Evolutionary conservation across 2,888 invertebrate species (phyloP).

Genomic region (Anticlea derivata): DNA sequence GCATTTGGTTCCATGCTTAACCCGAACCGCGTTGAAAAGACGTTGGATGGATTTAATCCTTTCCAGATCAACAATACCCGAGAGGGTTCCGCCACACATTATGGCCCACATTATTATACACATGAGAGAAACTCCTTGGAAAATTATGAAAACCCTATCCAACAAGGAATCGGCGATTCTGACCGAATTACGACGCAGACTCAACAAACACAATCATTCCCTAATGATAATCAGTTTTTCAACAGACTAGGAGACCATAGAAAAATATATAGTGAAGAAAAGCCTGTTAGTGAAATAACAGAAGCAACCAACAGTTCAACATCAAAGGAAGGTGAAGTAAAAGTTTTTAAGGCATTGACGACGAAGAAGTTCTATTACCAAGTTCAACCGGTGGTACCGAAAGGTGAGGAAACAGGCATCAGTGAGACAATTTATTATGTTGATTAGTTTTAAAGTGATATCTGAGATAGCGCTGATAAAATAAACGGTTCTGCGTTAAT

Average conservation of each 20-base stretch:
- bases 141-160: no score
- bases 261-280: no score
- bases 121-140: no score
- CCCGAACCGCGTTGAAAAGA: not conserved
- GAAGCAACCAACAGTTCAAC: not conserved
- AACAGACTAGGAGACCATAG: no score
- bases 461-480: not conserved
- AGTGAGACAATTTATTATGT: conserved; percentile 46
- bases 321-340: not conserved
- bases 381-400: conserved; percentile 49
- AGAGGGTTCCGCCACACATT: not conserved
- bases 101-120: no score
- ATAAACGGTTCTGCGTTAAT: no score
- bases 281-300: no score
- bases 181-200: no score
- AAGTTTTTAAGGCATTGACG: conserved; percentile 10
- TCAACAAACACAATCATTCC: no score
- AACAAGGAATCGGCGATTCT: no score
- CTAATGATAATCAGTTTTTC: no score
- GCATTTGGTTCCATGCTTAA: conserved; percentile 6
- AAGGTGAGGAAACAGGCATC: conserved; percentile 35
- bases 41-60: conserved; percentile 5
- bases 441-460: conserved; percentile 25
- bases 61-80: conserved; percentile 3
- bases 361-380: conserved; percentile 44